phyloP scores from a whole-genome alignment of 2,113 vertebrate species.

The Ancistrus triradiatus region DNA sequence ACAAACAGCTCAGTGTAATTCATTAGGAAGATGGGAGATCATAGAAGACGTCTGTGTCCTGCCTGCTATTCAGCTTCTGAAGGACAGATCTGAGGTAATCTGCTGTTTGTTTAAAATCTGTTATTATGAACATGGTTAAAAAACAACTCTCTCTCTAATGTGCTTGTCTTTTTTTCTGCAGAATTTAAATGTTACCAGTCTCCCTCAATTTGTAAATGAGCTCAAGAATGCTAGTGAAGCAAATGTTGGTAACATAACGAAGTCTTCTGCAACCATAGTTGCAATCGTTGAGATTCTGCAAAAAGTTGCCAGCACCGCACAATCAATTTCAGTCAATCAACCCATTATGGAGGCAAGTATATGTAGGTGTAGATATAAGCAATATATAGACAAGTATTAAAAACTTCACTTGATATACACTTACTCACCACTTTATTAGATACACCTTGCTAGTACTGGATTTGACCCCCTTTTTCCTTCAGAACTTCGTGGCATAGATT shows the following conservation, averaged over 20 bases:
- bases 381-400: background rate
- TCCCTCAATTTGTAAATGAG: slow-evolving; percentile 12
- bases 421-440: too few relatives aligned
- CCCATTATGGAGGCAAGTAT: slow-evolving; percentile 48
- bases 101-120: background rate
- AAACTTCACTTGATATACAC: background rate
- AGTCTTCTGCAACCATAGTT: slow-evolving; percentile 50
- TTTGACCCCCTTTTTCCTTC: too few relatives aligned
- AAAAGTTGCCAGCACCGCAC: slow-evolving; percentile 38
- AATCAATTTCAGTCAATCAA: background rate
- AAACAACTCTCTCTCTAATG: background rate
- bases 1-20: background rate
- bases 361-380: too few relatives aligned
- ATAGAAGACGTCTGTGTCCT: slow-evolving; percentile 8
- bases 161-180: background rate
- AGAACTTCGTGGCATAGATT: too few relatives aligned
- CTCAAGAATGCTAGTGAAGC: background rate
- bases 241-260: background rate
- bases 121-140: background rate
- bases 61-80: background rate
- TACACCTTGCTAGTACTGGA: background rate
- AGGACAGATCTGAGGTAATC: slow-evolving; percentile 5
- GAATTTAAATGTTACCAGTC: slow-evolving; percentile 19
- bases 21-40: background rate
- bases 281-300: slow-evolving; percentile 50